These are phyloP conservation scores for Criorhina ranunculi DNA, from an alignment of 2,888 invertebrate genomes.

Conservation along the genomic window DNA sequence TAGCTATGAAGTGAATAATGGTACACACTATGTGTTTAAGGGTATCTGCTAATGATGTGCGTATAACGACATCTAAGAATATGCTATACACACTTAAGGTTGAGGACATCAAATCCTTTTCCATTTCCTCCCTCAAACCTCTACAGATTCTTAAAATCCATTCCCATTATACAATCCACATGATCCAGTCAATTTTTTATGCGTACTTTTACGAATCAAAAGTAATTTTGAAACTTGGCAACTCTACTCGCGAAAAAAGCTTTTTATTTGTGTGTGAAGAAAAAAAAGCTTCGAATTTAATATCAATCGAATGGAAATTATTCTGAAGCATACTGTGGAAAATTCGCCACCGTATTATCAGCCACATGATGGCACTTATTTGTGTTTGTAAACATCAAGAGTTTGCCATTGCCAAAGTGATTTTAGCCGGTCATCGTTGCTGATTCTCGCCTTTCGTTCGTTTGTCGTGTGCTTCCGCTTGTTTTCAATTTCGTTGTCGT, in stretches of 20 bases:
- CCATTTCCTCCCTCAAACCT: too few relatives aligned
- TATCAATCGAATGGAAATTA: conserved; percentile 38
- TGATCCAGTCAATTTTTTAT: not conserved
- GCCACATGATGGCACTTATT: conserved; percentile 43
- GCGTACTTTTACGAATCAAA: not conserved
- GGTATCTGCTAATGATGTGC: too few relatives aligned
- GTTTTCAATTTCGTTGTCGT: conserved; percentile 14
- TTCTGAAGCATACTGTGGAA: conserved; percentile 48
- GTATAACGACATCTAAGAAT: too few relatives aligned
- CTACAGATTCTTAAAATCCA: too few relatives aligned
- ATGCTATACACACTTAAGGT: too few relatives aligned
- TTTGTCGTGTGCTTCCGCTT: conserved; percentile 37
- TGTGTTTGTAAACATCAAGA: conserved; percentile 62
- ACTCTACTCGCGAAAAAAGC: conserved; percentile 48
- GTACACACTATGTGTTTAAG: too few relatives aligned
- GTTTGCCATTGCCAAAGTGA: conserved; percentile 55
- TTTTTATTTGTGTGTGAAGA: conserved; percentile 18
- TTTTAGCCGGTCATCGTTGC: conserved; percentile 54
- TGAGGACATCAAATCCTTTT: too few relatives aligned
- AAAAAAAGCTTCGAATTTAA: conserved; percentile 46
- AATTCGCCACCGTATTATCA: conserved; percentile 52
- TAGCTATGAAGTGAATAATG: too few relatives aligned
- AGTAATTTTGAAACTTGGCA: conserved; percentile 36
- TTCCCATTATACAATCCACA: not conserved
- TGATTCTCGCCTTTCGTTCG: conserved; percentile 18